phyloP scores from a whole-genome alignment of 2,113 vertebrate species.

The Cyphomyrus plagiostoma region DNA sequence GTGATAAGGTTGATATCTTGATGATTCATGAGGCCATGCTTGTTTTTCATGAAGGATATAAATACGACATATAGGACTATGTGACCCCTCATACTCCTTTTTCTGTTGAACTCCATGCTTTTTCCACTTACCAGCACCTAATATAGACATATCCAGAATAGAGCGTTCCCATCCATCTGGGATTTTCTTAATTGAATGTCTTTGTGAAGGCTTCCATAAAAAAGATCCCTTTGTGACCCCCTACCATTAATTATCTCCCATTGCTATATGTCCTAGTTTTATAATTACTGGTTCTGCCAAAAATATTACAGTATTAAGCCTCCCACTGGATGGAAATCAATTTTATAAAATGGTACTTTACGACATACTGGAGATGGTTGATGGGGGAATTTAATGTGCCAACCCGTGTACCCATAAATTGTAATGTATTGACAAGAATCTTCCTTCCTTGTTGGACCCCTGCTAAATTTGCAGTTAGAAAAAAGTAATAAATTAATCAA shows the following conservation, averaged over 20 bases:
- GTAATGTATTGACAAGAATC: background rate
- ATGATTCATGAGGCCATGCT: background rate
- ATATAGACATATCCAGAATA: constrained; percentile 67
- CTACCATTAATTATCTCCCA: constrained; percentile 72
- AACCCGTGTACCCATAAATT: background rate
- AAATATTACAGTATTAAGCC: constrained; percentile 55
- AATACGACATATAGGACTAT: background rate
- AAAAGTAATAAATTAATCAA: background rate
- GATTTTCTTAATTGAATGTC: constrained; percentile 71
- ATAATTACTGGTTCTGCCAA: constrained; percentile 60
- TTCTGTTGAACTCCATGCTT: constrained; percentile 29
- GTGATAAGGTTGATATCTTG: background rate
- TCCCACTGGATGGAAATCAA: constrained; percentile 45
- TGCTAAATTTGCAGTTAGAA: background rate
- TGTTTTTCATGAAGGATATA: background rate
- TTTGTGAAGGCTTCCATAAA: constrained; percentile 62
- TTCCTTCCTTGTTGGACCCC: background rate
- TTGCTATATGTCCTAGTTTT: constrained; percentile 74
- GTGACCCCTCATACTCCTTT: background rate
- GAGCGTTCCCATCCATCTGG: constrained; percentile 62
- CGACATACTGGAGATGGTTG: background rate
- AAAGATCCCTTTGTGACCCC: constrained; percentile 51
- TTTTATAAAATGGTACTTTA: constrained; percentile 30
- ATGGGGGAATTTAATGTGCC: background rate
- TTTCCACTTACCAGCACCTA: constrained; percentile 52